phyloP scores from a whole-genome alignment of 2,797 vertebrate species.

The Arctocebus calabarensis region DNA sequence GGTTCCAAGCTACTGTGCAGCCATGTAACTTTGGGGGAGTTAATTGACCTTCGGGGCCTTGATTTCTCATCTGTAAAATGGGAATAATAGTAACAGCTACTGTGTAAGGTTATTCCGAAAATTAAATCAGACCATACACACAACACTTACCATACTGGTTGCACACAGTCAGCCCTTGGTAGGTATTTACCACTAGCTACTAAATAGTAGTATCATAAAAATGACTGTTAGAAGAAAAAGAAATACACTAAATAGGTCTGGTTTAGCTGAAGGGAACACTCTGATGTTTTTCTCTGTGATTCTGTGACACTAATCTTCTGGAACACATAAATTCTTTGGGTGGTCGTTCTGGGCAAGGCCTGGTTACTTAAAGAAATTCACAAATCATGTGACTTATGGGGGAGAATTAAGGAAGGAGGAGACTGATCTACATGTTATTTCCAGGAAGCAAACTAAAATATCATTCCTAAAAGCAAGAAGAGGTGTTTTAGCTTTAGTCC shows the following conservation, averaged over 20 bases:
- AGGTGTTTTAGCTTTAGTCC: background rate
- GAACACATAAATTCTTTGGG: background rate
- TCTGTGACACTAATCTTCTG: background rate
- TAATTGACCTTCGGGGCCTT: background rate
- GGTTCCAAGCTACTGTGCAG: background rate
- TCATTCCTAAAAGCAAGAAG: constrained; percentile 10
- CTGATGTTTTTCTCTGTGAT: background rate
- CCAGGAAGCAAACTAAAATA: background rate
- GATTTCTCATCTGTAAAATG: background rate
- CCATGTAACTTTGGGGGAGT: background rate
- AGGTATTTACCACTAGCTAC: background rate
- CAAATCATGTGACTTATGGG: background rate
- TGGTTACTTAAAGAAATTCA: constrained; percentile 10
- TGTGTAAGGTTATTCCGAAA: background rate
- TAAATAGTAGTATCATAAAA: background rate
- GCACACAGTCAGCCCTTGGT: background rate
- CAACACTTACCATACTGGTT: background rate
- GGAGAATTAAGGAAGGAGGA: background rate
- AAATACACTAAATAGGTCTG: background rate
- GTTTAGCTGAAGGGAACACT: background rate
- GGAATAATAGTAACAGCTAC: background rate
- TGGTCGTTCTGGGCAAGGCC: background rate
- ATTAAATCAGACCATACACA: background rate
- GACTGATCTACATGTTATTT: background rate
- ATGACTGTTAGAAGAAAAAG: constrained; percentile 8